These are phyloP conservation scores for Sphecodes monilicornis DNA, from an alignment of 2,888 invertebrate genomes.

Conservation along the genomic window DNA sequence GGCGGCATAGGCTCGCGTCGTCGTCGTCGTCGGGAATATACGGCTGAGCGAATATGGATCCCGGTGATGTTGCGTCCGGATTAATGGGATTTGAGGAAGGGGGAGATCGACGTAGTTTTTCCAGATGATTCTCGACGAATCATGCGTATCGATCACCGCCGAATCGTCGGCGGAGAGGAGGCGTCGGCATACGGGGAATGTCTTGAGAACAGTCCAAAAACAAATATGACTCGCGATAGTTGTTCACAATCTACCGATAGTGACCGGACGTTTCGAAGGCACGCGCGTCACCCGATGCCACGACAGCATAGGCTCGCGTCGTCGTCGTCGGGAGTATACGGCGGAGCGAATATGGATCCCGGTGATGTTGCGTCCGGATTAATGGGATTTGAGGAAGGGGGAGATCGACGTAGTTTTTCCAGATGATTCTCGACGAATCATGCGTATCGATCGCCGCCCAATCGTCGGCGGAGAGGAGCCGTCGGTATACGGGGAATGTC, in stretches of 20 bases:
- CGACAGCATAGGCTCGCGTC: constrained; percentile 13
- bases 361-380: constrained; percentile 27
- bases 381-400: constrained; percentile 17
- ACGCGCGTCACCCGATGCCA: too few species aligned
- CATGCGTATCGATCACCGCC: too few species aligned
- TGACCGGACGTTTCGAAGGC: too few species aligned
- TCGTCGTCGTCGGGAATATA: neutral
- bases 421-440: neutral
- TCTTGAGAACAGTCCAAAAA: too few species aligned
- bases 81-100: constrained; percentile 22
- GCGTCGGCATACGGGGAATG: too few species aligned
- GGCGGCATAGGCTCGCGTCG: constrained; percentile 18
- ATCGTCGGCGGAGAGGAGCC: too few species aligned
- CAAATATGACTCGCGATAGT: too few species aligned
- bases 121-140: neutral
- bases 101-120: neutral
- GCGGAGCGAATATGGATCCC: constrained; percentile 5
- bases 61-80: constrained; percentile 22
- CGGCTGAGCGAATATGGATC: constrained; percentile 8
- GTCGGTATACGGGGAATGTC: too few species aligned
- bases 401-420: neutral
- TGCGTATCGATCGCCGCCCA: too few species aligned
- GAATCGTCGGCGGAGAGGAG: too few species aligned
- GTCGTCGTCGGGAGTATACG: neutral
- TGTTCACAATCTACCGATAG: too few species aligned